phyloP scores from a whole-genome alignment of 2,888 invertebrate species.

The Pimpla rufipes region DNA sequence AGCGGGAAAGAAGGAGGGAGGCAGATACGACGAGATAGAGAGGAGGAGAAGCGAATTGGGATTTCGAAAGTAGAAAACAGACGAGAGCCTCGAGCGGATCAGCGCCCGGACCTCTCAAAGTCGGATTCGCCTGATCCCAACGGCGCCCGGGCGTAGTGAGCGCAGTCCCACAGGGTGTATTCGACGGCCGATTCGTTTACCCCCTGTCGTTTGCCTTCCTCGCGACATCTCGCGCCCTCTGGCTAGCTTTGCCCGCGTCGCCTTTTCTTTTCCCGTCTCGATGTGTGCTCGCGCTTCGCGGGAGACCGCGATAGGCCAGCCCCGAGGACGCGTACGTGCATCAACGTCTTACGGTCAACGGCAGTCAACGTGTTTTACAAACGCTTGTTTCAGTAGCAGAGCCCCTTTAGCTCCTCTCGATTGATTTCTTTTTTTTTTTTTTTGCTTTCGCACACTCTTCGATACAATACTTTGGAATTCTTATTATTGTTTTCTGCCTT shows the following conservation, averaged over 20 bases:
- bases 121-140: constrained; percentile 40
- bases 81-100: constrained; percentile 56
- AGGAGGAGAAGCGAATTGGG: constrained; percentile 40
- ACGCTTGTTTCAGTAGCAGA: neutral
- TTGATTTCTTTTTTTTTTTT: neutral
- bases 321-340: constrained; percentile 5
- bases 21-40: constrained; percentile 17
- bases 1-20: too few species aligned
- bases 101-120: constrained; percentile 44
- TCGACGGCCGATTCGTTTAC: constrained; percentile 64
- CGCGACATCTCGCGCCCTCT: constrained; percentile 35
- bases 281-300: constrained; percentile 6
- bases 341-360: neutral
- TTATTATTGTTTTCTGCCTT: neutral
- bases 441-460: neutral
- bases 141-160: constrained; percentile 10
- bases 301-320: constrained; percentile 31
- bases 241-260: neutral
- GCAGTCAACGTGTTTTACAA: neutral
- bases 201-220: constrained; percentile 66
- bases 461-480: too few species aligned
- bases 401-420: neutral
- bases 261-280: constrained; percentile 10
- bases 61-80: constrained; percentile 58
- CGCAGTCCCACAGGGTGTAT: constrained; percentile 56